These are phyloP conservation scores for Poicephalus gulielmi DNA, from an alignment of 2,113 vertebrate species.

Conservation along the genomic window DNA sequence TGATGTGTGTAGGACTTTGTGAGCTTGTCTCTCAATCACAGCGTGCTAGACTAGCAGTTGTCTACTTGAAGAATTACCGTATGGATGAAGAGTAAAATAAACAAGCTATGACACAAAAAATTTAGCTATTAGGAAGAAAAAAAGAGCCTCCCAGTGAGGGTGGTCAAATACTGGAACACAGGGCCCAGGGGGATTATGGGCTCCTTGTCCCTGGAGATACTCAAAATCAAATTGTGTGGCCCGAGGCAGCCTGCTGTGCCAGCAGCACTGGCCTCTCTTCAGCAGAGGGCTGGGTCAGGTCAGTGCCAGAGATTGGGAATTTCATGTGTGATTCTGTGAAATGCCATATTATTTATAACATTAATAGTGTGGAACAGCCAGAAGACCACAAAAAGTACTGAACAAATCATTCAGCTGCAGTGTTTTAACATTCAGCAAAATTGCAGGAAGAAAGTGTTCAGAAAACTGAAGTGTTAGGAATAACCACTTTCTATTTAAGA, in stretches of 20 bases:
- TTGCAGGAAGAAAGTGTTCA: neutral
- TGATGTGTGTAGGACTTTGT: neutral
- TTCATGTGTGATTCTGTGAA: neutral
- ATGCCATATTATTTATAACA: accelerated
- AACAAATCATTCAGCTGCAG: neutral
- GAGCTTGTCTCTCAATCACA: neutral
- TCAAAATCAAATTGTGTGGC: accelerated
- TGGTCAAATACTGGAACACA: neutral
- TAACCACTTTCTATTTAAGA: neutral
- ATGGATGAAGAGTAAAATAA: neutral
- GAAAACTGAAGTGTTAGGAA: neutral
- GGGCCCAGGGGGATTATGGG: neutral
- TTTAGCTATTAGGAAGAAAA: neutral
- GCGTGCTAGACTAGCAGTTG: neutral
- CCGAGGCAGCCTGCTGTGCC: neutral
- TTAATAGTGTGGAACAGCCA: accelerated
- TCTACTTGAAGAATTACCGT: accelerated
- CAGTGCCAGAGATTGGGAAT: accelerated
- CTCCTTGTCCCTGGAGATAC: neutral
- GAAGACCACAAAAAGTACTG: too few relatives aligned
- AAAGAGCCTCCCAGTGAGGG: slow-evolving; percentile 23
- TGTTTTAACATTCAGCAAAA: neutral
- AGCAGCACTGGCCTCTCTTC: neutral
- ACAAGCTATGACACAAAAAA: neutral
- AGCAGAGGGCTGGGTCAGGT: neutral